These are phyloP conservation scores for Ophion ellenae DNA, from an alignment of 2,888 invertebrate genomes.

Conservation along the genomic window DNA sequence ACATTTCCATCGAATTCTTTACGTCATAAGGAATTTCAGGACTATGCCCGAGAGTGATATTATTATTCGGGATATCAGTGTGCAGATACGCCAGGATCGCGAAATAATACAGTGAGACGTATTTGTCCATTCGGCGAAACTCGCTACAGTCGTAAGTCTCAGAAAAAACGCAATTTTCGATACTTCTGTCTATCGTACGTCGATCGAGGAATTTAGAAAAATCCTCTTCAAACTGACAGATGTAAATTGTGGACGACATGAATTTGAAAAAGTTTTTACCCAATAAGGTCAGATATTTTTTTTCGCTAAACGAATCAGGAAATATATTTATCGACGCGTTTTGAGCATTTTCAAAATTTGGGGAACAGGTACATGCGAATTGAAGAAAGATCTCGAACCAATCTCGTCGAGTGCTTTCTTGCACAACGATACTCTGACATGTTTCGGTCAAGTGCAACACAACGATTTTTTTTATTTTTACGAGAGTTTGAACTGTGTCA, in stretches of 20 bases:
- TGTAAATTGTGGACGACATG: not conserved
- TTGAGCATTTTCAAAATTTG: not conserved
- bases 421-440: not conserved
- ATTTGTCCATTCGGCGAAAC: conserved; percentile 32
- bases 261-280: not conserved
- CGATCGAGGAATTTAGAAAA: not conserved
- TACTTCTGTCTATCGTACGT: not conserved
- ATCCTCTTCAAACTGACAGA: not conserved
- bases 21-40: conserved; percentile 66
- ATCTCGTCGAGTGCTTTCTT: not conserved
- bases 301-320: not conserved
- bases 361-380: not conserved
- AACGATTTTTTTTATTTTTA: conserved; percentile 10
- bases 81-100: conserved; percentile 56
- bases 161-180: not conserved
- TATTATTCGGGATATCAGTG: conserved; percentile 71
- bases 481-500: conserved; percentile 39
- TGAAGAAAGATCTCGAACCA: too few species aligned
- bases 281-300: not conserved
- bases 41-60: conserved; percentile 69
- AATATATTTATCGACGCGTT: not conserved
- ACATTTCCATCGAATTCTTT: conserved; percentile 78
- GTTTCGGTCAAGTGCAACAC: not conserved
- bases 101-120: conserved; percentile 70
- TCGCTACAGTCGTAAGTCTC: conserved; percentile 44